phyloP scores from a whole-genome alignment of 2,797 vertebrate species.

The Luscinia luscinia region DNA sequence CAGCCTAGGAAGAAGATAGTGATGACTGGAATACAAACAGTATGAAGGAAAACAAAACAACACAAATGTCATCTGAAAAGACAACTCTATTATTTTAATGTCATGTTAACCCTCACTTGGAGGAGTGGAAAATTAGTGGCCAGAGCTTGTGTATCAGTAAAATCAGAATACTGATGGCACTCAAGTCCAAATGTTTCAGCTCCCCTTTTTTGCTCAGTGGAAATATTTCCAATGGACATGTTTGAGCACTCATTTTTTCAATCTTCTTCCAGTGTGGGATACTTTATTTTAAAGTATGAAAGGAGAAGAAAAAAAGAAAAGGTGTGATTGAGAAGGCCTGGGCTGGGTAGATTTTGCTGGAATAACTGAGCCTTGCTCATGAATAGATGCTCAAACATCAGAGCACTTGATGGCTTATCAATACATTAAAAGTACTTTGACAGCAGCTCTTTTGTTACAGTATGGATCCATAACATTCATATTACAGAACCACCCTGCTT shows the following conservation, averaged over 20 bases:
- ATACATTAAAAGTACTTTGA: not conserved
- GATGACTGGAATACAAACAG: not conserved
- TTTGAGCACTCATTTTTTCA: not conserved
- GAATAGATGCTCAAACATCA: not conserved
- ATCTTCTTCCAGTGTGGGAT: not conserved
- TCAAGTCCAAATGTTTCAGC: not conserved
- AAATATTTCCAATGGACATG: not conserved
- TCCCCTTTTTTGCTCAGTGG: not conserved
- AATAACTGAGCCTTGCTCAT: not conserved
- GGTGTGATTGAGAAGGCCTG: accelerated
- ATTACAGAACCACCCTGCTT: not conserved
- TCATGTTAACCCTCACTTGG: not conserved
- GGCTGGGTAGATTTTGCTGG: not conserved
- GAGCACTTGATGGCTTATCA: not conserved
- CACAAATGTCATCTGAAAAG: not conserved
- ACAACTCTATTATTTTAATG: not conserved
- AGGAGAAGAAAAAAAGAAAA: not conserved
- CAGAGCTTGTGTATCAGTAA: not conserved
- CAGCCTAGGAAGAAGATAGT: not conserved
- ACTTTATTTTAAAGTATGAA: not conserved
- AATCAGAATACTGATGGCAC: not conserved
- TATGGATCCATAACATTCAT: not conserved
- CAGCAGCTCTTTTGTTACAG: not conserved
- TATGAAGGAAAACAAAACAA: not conserved
- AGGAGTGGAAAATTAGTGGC: not conserved